phyloP scores from a whole-genome alignment of 2,888 invertebrate genomes.

The Trachelus tabidus region DNA sequence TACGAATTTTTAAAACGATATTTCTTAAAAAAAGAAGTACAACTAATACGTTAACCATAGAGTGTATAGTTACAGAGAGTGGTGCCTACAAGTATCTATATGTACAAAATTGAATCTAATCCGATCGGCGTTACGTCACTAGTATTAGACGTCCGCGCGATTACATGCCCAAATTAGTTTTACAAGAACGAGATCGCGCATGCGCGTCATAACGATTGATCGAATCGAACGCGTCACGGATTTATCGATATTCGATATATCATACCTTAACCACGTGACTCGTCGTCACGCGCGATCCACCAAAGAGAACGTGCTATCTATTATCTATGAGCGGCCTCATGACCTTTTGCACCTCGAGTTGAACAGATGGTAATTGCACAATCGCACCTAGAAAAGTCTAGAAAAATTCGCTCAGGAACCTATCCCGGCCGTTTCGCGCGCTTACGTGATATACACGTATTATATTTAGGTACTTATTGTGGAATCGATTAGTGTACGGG shows the following conservation, averaged over 20 bases:
- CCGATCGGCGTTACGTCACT: neutral
- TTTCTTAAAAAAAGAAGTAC: neutral
- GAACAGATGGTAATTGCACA: neutral
- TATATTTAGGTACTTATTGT: neutral
- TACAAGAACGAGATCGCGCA: neutral
- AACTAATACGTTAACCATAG: neutral
- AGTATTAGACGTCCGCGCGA: neutral
- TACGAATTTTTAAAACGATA: neutral
- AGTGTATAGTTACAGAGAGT: constrained; percentile 47
- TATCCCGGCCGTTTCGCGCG: neutral
- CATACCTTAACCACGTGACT: neutral
- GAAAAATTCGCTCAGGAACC: neutral
- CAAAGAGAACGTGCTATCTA: neutral
- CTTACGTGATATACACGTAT: neutral
- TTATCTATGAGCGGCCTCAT: neutral
- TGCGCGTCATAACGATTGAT: neutral
- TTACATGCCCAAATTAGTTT: neutral
- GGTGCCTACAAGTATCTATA: constrained; percentile 43
- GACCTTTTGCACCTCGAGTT: neutral
- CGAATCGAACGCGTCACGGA: neutral
- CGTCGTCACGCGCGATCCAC: neutral
- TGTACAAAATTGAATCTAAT: constrained; percentile 50
- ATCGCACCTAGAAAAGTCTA: neutral
- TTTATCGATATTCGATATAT: neutral
- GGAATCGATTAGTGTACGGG: neutral